These are phyloP conservation scores for Rhorus exstirpatorius DNA, from an alignment of 2,888 invertebrate genomes.

Conservation along the genomic window DNA sequence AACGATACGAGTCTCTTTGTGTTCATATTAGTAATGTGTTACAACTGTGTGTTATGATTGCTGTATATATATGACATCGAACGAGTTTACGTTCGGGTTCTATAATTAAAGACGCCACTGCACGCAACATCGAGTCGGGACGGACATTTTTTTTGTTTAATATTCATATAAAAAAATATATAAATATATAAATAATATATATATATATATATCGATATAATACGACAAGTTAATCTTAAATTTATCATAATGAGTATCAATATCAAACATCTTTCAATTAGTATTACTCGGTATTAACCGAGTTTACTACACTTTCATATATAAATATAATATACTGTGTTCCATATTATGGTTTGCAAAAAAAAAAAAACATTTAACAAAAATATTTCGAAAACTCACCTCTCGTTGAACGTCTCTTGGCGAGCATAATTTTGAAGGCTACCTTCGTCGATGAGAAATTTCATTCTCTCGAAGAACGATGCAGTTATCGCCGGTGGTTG, in stretches of 20 bases:
- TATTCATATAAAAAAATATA: slow-evolving; percentile 48
- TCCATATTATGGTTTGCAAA: slow-evolving; percentile 43
- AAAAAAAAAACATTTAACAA: slow-evolving; percentile 21
- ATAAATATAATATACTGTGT: not conserved
- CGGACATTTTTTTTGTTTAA: slow-evolving; percentile 78
- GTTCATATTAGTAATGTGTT: slow-evolving; percentile 28
- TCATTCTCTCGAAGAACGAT: slow-evolving; percentile 99
- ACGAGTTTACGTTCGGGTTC: slow-evolving; percentile 65
- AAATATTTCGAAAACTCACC: slow-evolving; percentile 89
- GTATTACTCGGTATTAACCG: slow-evolving; percentile 7
- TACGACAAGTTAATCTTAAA: slow-evolving; percentile 28
- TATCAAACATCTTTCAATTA: slow-evolving; percentile 37
- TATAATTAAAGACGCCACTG: slow-evolving; percentile 73
- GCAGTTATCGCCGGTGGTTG: slow-evolving; percentile 99
- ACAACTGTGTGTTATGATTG: slow-evolving; percentile 48
- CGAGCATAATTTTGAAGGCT: slow-evolving; percentile 99
- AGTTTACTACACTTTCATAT: slow-evolving; percentile 17
- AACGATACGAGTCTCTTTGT: slow-evolving; percentile 24
- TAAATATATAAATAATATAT: slow-evolving; percentile 34
- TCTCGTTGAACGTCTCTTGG: slow-evolving; percentile 98
- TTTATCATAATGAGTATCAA: slow-evolving; percentile 29
- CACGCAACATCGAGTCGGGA: slow-evolving; percentile 82
- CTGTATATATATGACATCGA: slow-evolving; percentile 69
- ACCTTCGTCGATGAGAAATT: slow-evolving; percentile 99
- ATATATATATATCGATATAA: slow-evolving; percentile 20